Percentiles rank a stretch among this genome's conserved stretches.
phyloP scores from a whole-genome alignment of 2,888 invertebrate species.

The Callyntrura sp. region DNA sequence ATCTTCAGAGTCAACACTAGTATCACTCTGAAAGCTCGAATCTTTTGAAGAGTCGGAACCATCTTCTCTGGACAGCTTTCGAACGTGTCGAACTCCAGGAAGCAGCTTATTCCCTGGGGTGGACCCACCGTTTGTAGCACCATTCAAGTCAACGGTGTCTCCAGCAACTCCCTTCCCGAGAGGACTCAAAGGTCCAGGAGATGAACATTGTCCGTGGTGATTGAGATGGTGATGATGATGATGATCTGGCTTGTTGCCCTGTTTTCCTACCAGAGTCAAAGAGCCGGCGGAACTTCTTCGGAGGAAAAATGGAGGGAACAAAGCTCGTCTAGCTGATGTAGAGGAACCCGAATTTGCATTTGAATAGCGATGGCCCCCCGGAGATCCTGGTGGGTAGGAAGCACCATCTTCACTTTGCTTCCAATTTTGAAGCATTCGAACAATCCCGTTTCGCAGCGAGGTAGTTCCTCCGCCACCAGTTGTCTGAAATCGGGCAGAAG shows the following conservation, averaged over 20 bases:
- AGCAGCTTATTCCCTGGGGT: slow-evolving; percentile 80
- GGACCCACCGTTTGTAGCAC: slow-evolving; percentile 3
- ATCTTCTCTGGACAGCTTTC: slow-evolving; percentile 93
- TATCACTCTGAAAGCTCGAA: slow-evolving; percentile 95
- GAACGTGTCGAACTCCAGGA: slow-evolving; percentile 86
- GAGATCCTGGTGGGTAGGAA: slow-evolving; percentile 84
- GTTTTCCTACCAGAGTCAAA: slow-evolving; percentile 77
- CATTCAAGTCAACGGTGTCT: slow-evolving; percentile 34
- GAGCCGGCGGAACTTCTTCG: slow-evolving; percentile 83
- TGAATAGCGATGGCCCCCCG: slow-evolving; percentile 85
- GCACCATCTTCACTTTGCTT: slow-evolving; percentile 87
- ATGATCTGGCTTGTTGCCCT: slow-evolving; percentile 70
- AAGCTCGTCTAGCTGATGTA: slow-evolving; percentile 71
- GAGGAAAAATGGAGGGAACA: slow-evolving; percentile 83
- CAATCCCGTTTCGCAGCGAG: slow-evolving; percentile 91
- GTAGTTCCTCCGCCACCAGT: slow-evolving; percentile 80
- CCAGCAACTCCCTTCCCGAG: slow-evolving; percentile 56
- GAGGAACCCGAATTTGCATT: slow-evolving; percentile 47
- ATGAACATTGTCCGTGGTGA: slow-evolving; percentile 65
- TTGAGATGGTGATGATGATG: slow-evolving; percentile 77
- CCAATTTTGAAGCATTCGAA: slow-evolving; percentile 94
- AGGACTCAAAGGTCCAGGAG: slow-evolving; percentile 70
- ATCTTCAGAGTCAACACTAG: slow-evolving; percentile 97
- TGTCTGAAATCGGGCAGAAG: not conserved
- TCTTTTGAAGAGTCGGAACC: slow-evolving; percentile 88